Evolutionary conservation across 2,888 invertebrate genomes (phyloP).

Genomic region (Melinaea menophilus): DNA sequence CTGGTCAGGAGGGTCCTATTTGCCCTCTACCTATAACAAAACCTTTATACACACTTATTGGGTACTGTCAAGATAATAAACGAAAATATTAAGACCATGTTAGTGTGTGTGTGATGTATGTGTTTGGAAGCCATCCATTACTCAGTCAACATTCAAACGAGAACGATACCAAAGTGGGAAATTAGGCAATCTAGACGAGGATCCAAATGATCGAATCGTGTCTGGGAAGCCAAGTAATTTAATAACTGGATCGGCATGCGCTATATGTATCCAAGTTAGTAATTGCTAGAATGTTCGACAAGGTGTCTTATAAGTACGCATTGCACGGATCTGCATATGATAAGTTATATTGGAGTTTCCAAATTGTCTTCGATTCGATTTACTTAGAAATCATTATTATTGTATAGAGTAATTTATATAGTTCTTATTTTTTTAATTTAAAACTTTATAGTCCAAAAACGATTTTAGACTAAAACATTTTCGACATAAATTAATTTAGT

Average conservation of each 20-base stretch:
- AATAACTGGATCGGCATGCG: conserved; percentile 1
- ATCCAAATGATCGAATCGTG: conserved; percentile 5
- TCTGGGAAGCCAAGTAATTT: conserved; percentile 6
- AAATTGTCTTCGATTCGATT: background rate
- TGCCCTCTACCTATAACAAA: too few species aligned
- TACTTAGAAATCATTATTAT: background rate
- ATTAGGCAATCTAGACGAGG: background rate
- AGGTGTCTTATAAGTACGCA: conserved; percentile 4
- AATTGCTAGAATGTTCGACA: conserved; percentile 6
- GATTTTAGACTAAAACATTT: too few species aligned
- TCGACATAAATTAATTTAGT: too few species aligned
- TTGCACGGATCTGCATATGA: background rate
- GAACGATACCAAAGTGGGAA: background rate
- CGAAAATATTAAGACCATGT: too few species aligned
- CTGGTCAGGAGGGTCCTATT: too few species aligned
- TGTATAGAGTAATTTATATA: too few species aligned
- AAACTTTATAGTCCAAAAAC: too few species aligned
- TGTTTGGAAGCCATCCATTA: background rate
- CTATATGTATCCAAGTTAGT: conserved; percentile 4
- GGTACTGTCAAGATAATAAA: too few species aligned
- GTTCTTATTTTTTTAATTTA: too few species aligned
- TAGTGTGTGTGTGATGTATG: background rate
- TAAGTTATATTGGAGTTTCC: background rate
- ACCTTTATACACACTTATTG: too few species aligned
- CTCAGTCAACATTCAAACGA: conserved; percentile 1